These are phyloP conservation scores for Drosophila pandora DNA, from an alignment of 1,140 invertebrate genomes.

Conservation along the genomic window DNA sequence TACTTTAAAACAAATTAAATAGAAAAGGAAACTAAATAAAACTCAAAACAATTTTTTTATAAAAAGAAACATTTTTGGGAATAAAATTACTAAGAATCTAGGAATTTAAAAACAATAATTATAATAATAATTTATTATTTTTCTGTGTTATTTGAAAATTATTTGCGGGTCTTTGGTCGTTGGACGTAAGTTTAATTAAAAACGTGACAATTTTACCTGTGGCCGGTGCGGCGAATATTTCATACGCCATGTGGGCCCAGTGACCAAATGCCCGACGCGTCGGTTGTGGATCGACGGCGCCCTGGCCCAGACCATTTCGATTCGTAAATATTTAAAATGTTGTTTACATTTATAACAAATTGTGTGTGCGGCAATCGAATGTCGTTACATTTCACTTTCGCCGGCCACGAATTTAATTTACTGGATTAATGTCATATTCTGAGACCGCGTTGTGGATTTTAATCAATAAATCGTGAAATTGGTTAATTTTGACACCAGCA, in stretches of 20 bases:
- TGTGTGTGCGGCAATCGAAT: conserved; percentile 28
- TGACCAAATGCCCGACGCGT: background rate
- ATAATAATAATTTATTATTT: conserved; percentile 65
- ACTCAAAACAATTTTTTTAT: background rate
- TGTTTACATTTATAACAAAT: conserved; percentile 64
- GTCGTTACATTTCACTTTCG: conserved; percentile 73
- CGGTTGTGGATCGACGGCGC: background rate
- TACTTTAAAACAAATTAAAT: background rate
- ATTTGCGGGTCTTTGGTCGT: conserved; percentile 23
- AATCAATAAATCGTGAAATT: conserved; percentile 50
- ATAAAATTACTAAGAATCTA: background rate
- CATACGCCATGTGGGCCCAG: conserved; percentile 65
- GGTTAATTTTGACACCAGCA: conserved; percentile 38
- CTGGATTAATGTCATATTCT: conserved; percentile 44
- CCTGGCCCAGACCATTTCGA: background rate
- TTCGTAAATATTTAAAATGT: conserved; percentile 29
- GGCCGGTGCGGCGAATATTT: conserved; percentile 65
- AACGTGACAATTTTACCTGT: conserved; percentile 80
- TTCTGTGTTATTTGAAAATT: conserved; percentile 29
- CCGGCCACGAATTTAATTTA: conserved; percentile 72
- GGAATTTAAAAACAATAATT: conserved; percentile 54
- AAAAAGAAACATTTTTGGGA: background rate
- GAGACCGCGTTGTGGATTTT: conserved; percentile 15
- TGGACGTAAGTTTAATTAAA: conserved; percentile 69
- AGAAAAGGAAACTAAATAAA: background rate